These are phyloP conservation scores for Aix galericulata DNA, from an alignment of 2,113 vertebrate genomes.

Conservation along the genomic window DNA sequence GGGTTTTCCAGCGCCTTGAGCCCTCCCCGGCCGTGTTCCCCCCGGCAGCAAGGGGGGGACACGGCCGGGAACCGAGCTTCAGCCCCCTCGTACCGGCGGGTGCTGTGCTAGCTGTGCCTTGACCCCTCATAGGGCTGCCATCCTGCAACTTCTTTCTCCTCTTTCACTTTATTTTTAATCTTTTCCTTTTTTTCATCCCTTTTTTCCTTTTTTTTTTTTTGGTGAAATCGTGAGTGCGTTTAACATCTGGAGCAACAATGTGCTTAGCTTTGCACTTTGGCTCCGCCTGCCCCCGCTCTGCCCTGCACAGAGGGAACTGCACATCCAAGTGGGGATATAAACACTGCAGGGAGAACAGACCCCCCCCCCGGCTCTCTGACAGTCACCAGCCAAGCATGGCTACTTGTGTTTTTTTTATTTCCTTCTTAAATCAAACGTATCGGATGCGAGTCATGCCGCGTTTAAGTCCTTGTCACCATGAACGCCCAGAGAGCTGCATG, in stretches of 20 bases:
- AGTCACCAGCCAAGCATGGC: neutral
- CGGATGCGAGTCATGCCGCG: neutral
- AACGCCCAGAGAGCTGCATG: neutral
- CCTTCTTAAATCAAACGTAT: neutral
- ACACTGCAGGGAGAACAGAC: neutral
- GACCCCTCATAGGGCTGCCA: neutral
- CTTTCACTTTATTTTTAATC: neutral
- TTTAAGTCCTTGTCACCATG: neutral
- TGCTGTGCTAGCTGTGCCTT: neutral
- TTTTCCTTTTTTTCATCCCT: neutral
- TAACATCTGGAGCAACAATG: constrained; percentile 29
- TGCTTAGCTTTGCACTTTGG: constrained; percentile 39
- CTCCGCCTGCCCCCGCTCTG: neutral
- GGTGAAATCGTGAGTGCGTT: neutral
- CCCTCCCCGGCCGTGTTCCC: neutral
- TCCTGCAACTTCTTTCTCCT: neutral
- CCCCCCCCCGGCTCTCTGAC: neutral
- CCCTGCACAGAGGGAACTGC: neutral
- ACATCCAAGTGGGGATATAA: neutral
- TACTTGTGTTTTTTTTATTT: too few relatives aligned
- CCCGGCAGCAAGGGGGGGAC: neutral
- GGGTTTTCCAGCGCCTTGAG: neutral
- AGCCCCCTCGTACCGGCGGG: neutral
- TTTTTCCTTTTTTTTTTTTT: neutral
- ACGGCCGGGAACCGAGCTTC: too few relatives aligned